phyloP scores from a whole-genome alignment of 2,113 vertebrate genomes.

The Forbesichthys papilliferus region DNA sequence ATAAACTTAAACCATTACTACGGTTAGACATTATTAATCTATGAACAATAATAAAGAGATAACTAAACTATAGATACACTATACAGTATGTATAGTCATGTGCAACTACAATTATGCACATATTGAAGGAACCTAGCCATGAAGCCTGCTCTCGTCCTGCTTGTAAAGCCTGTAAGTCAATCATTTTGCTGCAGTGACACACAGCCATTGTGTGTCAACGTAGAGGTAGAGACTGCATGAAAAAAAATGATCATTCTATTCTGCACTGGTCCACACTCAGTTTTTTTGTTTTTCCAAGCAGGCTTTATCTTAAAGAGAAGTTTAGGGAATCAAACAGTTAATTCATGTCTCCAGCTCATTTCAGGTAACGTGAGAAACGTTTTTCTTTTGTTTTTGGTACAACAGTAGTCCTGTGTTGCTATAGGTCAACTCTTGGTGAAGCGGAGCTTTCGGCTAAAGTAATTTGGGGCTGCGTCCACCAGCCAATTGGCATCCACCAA shows the following conservation, averaged over 20 bases:
- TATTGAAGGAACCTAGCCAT: not conserved
- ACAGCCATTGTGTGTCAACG: constrained; percentile 13
- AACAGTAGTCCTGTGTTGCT: constrained; percentile 3
- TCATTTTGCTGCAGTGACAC: constrained; percentile 37
- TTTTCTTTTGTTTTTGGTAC: not conserved
- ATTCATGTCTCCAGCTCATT: constrained; percentile 4
- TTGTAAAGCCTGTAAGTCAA: constrained; percentile 1
- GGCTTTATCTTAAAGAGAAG: constrained; percentile 3
- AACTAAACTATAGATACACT: constrained; percentile 1
- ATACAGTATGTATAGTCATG: constrained; percentile 10
- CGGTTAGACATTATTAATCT: not conserved
- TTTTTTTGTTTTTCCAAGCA: constrained; percentile 3
- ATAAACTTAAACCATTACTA: not conserved
- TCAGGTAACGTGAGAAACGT: not conserved
- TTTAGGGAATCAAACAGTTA: not conserved
- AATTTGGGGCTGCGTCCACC: constrained; percentile 85
- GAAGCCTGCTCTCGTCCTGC: not conserved
- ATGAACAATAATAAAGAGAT: not conserved
- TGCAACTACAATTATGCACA: constrained; percentile 36
- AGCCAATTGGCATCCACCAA: constrained; percentile 91
- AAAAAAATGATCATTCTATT: constrained; percentile 3
- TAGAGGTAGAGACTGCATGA: constrained; percentile 55
- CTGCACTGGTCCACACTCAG: not conserved
- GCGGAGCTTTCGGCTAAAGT: constrained; percentile 86
- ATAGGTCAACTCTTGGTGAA: constrained; percentile 65